phyloP scores from a whole-genome alignment of 2,888 invertebrate species.

The Mayetiola destructor region DNA sequence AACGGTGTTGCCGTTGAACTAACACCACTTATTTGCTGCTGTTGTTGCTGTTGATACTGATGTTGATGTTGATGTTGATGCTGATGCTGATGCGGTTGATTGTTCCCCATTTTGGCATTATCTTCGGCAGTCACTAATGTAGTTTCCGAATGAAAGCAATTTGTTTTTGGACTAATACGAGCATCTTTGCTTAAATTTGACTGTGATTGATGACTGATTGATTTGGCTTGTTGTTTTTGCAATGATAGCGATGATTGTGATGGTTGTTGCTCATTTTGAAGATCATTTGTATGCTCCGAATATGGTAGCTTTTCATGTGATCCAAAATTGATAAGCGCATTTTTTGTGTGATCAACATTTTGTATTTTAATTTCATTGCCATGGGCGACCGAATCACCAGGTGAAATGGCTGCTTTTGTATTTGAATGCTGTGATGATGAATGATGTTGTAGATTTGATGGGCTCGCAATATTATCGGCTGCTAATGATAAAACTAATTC shows the following conservation, averaged over 20 bases:
- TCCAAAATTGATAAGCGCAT: constrained; percentile 4
- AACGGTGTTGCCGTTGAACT: constrained; percentile 9
- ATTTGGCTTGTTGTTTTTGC: not conserved
- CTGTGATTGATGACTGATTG: not conserved
- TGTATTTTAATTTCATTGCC: not conserved
- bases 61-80: constrained; percentile 16
- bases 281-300: not conserved
- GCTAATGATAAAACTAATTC: constrained; percentile 8
- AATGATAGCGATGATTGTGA: not conserved
- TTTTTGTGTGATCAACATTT: constrained; percentile 8
- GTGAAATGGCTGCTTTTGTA: not conserved
- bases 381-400: not conserved
- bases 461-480: not conserved
- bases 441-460: constrained; percentile 4
- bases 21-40: constrained; percentile 23
- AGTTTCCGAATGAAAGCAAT: constrained; percentile 6
- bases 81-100: not conserved
- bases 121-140: not conserved
- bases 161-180: constrained; percentile 14
- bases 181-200: not conserved
- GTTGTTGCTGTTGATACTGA: constrained; percentile 28
- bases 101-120: constrained; percentile 1
- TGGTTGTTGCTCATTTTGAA: not conserved
- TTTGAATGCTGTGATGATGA: not conserved
- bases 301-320: not conserved